Evolutionary conservation across 92 coral and sea anemone species (phyloP).

Genomic region (Scolanthus callimorphus): DNA sequence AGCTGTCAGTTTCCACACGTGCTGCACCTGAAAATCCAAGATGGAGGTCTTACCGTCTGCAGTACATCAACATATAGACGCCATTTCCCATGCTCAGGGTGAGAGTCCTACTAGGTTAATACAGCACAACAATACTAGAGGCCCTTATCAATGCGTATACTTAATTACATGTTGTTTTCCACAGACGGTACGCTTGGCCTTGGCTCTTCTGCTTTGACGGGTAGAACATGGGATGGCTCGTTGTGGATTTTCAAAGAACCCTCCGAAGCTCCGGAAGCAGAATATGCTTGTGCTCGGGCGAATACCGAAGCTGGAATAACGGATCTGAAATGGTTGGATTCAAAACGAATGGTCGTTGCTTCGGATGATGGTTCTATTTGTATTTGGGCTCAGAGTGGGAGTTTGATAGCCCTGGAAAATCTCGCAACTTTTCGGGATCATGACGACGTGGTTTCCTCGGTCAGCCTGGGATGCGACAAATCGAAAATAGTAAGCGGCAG

Average conservation of each 20-base stretch:
- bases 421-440: slow-evolving; percentile 74
- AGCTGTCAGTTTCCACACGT: slow-evolving; percentile 22
- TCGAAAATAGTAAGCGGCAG: slow-evolving; percentile 80
- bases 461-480: slow-evolving; percentile 75
- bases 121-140: too few relatives aligned
- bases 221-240: slow-evolving; percentile 95
- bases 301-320: slow-evolving; percentile 85
- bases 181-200: slow-evolving; percentile 85
- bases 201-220: slow-evolving; percentile 85
- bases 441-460: slow-evolving; percentile 75
- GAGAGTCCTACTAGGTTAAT: too few relatives aligned
- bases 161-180: too few relatives aligned
- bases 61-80: slow-evolving; percentile 74
- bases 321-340: slow-evolving; percentile 86
- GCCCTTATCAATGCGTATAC: too few relatives aligned
- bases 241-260: slow-evolving; percentile 93
- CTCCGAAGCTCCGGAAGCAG: slow-evolving; percentile 86
- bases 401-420: slow-evolving; percentile 77
- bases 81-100: slow-evolving; percentile 85
- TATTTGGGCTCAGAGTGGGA: slow-evolving; percentile 80
- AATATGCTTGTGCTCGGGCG: slow-evolving; percentile 77
- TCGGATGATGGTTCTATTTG: slow-evolving; percentile 84
- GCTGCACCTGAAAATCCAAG: slow-evolving; percentile 13
- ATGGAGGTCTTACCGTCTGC: slow-evolving; percentile 84
- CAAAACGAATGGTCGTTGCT: slow-evolving; percentile 74